phyloP scores from a whole-genome alignment of 2,888 invertebrate genomes.

The Amphimallon solstitiale region DNA sequence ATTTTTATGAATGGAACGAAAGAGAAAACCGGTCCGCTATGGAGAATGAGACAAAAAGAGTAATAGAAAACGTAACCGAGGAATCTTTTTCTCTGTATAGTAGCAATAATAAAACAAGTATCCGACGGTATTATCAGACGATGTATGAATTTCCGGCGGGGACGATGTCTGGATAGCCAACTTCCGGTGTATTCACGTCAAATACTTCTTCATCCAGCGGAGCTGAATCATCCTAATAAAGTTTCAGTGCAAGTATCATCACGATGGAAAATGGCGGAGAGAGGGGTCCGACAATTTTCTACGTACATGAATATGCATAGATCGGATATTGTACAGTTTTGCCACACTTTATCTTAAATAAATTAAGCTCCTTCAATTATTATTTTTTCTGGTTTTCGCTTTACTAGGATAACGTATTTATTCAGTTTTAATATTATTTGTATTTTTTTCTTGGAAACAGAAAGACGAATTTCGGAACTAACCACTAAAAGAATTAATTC shows the following conservation, averaged over 20 bases:
- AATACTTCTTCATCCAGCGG: slow-evolving; percentile 41
- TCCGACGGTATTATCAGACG: slow-evolving; percentile 39
- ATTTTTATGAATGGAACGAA: slow-evolving; percentile 26
- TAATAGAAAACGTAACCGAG: slow-evolving; percentile 37
- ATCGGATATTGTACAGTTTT: too few species aligned
- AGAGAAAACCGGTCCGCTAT: slow-evolving; percentile 24
- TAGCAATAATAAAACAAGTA: slow-evolving; percentile 31
- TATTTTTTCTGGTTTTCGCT: too few species aligned
- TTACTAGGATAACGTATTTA: too few species aligned
- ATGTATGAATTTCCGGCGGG: slow-evolving; percentile 53
- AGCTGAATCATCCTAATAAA: slow-evolving; percentile 39
- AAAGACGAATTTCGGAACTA: too few species aligned
- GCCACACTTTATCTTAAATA: too few species aligned
- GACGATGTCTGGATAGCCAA: slow-evolving; percentile 55
- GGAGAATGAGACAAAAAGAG: slow-evolving; percentile 10
- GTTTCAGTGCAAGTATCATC: slow-evolving; percentile 24
- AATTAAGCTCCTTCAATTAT: too few species aligned
- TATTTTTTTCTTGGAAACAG: too few species aligned
- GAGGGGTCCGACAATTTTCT: too few species aligned
- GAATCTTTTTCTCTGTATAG: slow-evolving; percentile 15
- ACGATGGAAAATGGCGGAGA: not conserved
- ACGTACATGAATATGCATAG: too few species aligned
- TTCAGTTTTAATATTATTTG: too few species aligned
- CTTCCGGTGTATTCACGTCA: slow-evolving; percentile 59
- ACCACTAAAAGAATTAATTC: too few species aligned